Evolutionary conservation across 2,888 invertebrate species (phyloP), one percentile per base, ranked within the genome.

Genomic region (Papilio elwesi): DNA sequence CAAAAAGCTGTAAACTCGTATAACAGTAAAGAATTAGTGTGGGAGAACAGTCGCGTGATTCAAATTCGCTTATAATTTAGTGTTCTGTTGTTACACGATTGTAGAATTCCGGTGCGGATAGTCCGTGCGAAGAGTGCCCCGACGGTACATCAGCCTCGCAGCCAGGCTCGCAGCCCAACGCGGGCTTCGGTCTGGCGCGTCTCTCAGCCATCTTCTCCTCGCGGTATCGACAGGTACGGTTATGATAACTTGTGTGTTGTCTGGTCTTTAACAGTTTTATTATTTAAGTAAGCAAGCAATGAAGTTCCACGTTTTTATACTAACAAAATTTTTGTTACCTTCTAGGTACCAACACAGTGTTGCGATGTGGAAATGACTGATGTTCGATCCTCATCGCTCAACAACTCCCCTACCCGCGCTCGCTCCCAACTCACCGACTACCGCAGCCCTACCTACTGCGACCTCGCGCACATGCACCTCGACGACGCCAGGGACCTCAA

Each of bases 161-260:
- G 12, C 68, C 71, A 10, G 74, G 59, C 55, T 77, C 77, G 10
- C 69, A 75, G 11, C 75, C 78, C 65, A 70, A 71, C 51, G 74
- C 71, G 9, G 84, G 85, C 66, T 85, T 82, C 76, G 91, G 90
- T 0, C 83, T 92, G 7, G 86, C 90, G 0, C 69, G 92, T 0
- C 85, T 94, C 0, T 89, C 92, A 0, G 83, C 89, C n/a, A 89
- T 94, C 36, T 93, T 93, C 83, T 87, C 89, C 0, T 84, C 89
- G 0, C 77, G 92, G 47, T 94, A 94, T 66, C 77, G 91, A 75
- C 93, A 91, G 87, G 92, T 92, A 0, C 57, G 26, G 26, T 26
- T n/a, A 78, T 74, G 8, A 59, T 11, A 15, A 48, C 11, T 43
- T 9, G 7, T 59, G 7, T 12, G n/a, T 26, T 38, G 6, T 67